Base-by-base conservation (phyloP, 2,888 invertebrate genomes). In the Cacoxenus indagator region DNA sequence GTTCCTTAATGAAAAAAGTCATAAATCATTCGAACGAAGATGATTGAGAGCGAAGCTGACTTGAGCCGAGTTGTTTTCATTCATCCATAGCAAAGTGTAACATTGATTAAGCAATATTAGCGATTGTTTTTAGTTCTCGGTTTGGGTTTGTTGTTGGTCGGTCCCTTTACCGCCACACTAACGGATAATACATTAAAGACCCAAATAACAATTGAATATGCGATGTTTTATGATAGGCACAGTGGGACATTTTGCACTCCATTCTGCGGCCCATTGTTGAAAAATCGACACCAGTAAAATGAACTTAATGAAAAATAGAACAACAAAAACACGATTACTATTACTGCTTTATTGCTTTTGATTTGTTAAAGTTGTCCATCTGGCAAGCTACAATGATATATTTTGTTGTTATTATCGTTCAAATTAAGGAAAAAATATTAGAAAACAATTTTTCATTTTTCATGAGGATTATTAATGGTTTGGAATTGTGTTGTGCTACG, bases 71-170 rank as follows among this genome's bases (percentile, higher is more conserved):
- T n/a, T n/a, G n/a, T n/a, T n/a, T n/a, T n/a, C n/a, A n/a, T n/a
- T n/a, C n/a, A n/a, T n/a, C n/a, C n/a, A n/a, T 81, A 79, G 74
- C 77, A 78, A 85, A 82, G 83, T 84, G 83, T 83, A 84, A 84
- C 83, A 85, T 85, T 84, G 82, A 85, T 85, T 85, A 84, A 84
- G 84, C 84, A 81, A 82, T 85, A 81, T 81, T 81, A 81, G 81
- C 74, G 83, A 64, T 76, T 80, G 73, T 71, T 81, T 81, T 73
- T 81, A 82, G 77, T 74, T 76, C 73, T 67, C 72, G 59, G 62
- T 26, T 19, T 68, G 51, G 24, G 43, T 27, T 31, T 2, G 26
- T 70, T 48, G 69, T 48, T 71, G 68, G 64, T 67, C 31, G 65
- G 55, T n/a, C n/a, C n/a, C n/a, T 27, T 70, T 57, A 24, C 24